A percentile compares a stretch with the other conserved stretches of the same genome.
Conservation (phyloP, 2,888 invertebrate species). For the Boloria euphrosyne region DNA sequence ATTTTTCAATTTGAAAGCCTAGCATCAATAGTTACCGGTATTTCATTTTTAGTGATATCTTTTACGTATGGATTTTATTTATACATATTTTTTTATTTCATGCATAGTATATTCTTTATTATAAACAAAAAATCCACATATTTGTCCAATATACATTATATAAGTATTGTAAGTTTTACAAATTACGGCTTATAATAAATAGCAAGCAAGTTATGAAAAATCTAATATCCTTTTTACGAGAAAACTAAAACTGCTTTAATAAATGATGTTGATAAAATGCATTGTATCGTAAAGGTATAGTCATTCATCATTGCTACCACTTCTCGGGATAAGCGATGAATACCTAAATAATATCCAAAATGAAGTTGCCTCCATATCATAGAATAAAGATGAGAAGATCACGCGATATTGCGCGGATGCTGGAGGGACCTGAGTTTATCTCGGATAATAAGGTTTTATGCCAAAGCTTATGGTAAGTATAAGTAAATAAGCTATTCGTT, state of each 20-base stretch:
- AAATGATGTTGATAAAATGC: conserved; percentile 7
- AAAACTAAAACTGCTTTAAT: background rate
- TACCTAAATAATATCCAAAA: conserved; percentile 62
- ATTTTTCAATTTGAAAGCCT: no score
- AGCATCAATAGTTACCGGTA: no score
- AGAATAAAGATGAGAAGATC: conserved; percentile 74
- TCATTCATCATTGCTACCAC: conserved; percentile 57
- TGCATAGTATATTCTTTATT: no score
- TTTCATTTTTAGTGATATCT: no score
- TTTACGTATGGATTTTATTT: no score
- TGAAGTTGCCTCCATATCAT: conserved; percentile 60
- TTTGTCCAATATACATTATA: no score
- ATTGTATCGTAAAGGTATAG: conserved; percentile 47
- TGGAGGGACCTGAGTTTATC: conserved; percentile 29
- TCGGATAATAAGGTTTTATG: conserved; percentile 22
- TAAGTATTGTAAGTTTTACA: no score
- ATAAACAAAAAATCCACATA: no score
- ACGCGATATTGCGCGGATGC: conserved; percentile 44
- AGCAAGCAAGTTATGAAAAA: no score
- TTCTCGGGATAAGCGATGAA: conserved; percentile 55
- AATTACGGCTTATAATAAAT: no score
- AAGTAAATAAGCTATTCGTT: conserved; percentile 2
- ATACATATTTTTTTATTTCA: no score
- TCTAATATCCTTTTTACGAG: background rate
- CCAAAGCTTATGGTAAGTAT: background rate